Evolutionary conservation across 2,888 invertebrate species (phyloP), one percentile per base, ranked within the genome.

Genomic region (Drosophila prostipennis): DNA sequence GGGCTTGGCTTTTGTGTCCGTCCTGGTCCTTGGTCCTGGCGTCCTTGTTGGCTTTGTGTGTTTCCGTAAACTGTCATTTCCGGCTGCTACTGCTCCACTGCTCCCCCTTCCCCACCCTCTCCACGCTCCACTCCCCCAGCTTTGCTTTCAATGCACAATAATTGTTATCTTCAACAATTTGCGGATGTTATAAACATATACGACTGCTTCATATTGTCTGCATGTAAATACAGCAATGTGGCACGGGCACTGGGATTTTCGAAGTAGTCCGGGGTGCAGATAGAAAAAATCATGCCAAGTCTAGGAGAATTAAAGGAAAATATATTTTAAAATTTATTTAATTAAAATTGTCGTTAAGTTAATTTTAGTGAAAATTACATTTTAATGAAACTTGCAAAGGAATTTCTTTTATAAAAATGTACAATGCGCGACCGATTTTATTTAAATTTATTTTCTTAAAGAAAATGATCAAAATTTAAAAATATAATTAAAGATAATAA

Each of bases 121-220:
- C 34, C 11, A n/a, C 13, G 26, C 29, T 16, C 8, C 19, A 13
- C 32, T 36, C 23, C 51, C 40, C 45, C 40, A 73, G 74, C 76
- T 77, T 74, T 82, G 79, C 82, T 85, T 79, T 85, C 85, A 82
- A 76, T 84, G 81, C 83, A 84, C 85, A 83, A 84, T 84, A 84
- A 84, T 84, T 85, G 81, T 84, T 85, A 85, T 85, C 86, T 85
- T 85, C 82, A 86, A 85, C 84, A 86, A 85, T 85, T 85, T 85
- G 84, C 84, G 84, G 83, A 85, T 86, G 84, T 85, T 86, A 86
- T 85, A 86, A 84, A 85, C 85, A 84, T 85, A 84, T 82, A 84
- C 74, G 78, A 78, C 84, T 78, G 81, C 77, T 84, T 82, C 81
- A 84, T 82, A 82, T 84, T 82, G 84, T 81, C 78, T 84, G 82